Evolutionary conservation across 2,797 vertebrate species (phyloP).

Genomic region (Lepilemur septentrionalis): DNA sequence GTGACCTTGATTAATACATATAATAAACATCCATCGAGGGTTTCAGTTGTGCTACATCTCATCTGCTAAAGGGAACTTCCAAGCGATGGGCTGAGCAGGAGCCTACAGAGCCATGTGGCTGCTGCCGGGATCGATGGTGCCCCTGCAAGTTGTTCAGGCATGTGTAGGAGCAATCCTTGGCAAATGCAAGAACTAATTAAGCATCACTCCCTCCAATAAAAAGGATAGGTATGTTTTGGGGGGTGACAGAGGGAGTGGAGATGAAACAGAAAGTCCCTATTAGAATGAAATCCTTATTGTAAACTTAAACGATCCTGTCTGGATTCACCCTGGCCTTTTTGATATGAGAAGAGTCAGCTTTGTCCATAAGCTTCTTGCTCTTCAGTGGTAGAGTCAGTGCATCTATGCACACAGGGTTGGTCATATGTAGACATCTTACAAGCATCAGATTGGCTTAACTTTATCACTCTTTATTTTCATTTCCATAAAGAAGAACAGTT

Average conservation of each 20-base stretch:
- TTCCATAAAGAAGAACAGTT: neutral
- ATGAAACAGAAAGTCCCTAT: slow-evolving; percentile 68
- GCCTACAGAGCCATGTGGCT: slow-evolving; percentile 59
- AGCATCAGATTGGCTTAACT: neutral
- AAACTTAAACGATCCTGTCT: neutral
- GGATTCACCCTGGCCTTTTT: neutral
- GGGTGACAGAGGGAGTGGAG: neutral
- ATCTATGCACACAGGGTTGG: neutral
- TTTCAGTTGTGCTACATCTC: slow-evolving; percentile 75
- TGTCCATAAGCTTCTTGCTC: neutral
- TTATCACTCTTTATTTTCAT: slow-evolving; percentile 9
- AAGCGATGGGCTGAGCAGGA: slow-evolving; percentile 68
- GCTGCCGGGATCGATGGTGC: slow-evolving; percentile 73
- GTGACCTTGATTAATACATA: slow-evolving; percentile 74
- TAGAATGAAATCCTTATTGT: neutral
- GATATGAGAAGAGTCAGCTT: neutral
- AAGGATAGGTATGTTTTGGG: neutral
- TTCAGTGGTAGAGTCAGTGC: neutral
- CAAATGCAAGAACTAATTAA: slow-evolving; percentile 77
- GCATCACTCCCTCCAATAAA: neutral
- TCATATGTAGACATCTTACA: neutral
- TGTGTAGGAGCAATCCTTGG: slow-evolving; percentile 72
- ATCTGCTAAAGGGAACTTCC: slow-evolving; percentile 81
- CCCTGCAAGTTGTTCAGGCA: slow-evolving; percentile 80
- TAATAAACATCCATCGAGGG: slow-evolving; percentile 81